Base-by-base conservation (phyloP, 2,888 invertebrate species). In the Euzetes globulus region DNA sequence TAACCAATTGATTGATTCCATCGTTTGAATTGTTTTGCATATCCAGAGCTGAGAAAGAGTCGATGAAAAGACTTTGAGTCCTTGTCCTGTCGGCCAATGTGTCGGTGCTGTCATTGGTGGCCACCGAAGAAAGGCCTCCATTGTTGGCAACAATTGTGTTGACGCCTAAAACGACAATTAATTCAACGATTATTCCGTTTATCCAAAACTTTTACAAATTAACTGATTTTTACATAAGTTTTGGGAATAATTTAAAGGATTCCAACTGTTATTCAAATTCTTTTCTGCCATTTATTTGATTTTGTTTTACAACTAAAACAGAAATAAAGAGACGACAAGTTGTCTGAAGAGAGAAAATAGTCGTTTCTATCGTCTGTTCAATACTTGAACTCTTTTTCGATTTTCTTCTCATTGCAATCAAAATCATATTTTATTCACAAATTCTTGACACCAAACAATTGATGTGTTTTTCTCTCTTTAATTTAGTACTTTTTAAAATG, bases 211-310 rank as follows among this genome's bases (percentile, higher is more conserved):
- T 15, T 60, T n/a, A 6, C 27, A 22, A 33, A 9, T 33, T 7
- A 37, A 33, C 17, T 11, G 19, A 5, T 41, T 19, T 29, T 17
- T 41, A 68, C 37, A 68, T n/a, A 68, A 37, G 11, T 68, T 68
- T 41, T 68, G 68, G 1, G 68, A 22, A 45, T 68, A 68, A 45
- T 68, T 68, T 15, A 68, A 45, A 19, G 68, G 68, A 68, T 68
- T 41, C 68, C 68, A 68, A 68, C 37, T 37, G 41, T 45, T 37
- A 27, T 27, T 60, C 33, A 25, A 13, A 29, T 33, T 33, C 17
- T 22, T 60, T 13, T 58, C 58, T 1, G 22, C 58, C 58, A 58
- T 58, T 58, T 22, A 19, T 50, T n/a, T 50, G 50, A 19, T 50
- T 50, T 50, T 50, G 19, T 13, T 47, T 47, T 50, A 4, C 5